These are phyloP conservation scores for Synanthedon andrenaeformis DNA, from an alignment of 2,888 invertebrate species.

Conservation along the genomic window DNA sequence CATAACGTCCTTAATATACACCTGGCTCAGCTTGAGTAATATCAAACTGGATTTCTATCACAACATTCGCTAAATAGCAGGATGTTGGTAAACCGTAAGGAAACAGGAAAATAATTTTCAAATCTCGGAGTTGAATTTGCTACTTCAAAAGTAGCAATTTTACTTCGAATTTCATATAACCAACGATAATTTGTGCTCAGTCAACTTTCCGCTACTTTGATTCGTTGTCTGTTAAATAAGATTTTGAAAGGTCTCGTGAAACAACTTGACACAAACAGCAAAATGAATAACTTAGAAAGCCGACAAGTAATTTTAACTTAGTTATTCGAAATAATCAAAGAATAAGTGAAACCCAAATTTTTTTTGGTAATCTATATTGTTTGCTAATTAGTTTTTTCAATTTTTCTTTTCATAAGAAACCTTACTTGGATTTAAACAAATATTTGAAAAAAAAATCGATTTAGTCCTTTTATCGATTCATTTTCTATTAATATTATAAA, in stretches of 20 bases:
- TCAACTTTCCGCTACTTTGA: not conserved
- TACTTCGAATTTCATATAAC: not conserved
- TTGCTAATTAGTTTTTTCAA: too few relatives aligned
- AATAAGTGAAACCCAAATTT: too few relatives aligned
- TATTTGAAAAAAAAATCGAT: too few relatives aligned
- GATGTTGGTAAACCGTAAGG: not conserved
- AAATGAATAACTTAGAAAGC: not conserved
- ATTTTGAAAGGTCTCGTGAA: not conserved
- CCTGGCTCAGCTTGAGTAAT: conserved; percentile 15
- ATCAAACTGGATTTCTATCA: conserved; percentile 8
- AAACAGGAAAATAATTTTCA: not conserved
- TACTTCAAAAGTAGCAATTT: not conserved
- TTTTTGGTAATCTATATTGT: too few relatives aligned
- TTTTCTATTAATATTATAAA: too few relatives aligned
- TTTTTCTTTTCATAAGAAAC: too few relatives aligned
- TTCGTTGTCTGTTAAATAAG: not conserved
- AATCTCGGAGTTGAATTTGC: too few relatives aligned
- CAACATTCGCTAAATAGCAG: not conserved
- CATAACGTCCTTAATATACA: conserved; percentile 6
- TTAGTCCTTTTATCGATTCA: too few relatives aligned
- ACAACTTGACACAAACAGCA: not conserved
- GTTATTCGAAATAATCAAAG: too few relatives aligned
- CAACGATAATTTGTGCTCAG: not conserved
- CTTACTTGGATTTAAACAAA: too few relatives aligned
- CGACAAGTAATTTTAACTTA: too few relatives aligned